phyloP scores from a whole-genome alignment of 2,113 vertebrate species.

The Passer montanus region DNA sequence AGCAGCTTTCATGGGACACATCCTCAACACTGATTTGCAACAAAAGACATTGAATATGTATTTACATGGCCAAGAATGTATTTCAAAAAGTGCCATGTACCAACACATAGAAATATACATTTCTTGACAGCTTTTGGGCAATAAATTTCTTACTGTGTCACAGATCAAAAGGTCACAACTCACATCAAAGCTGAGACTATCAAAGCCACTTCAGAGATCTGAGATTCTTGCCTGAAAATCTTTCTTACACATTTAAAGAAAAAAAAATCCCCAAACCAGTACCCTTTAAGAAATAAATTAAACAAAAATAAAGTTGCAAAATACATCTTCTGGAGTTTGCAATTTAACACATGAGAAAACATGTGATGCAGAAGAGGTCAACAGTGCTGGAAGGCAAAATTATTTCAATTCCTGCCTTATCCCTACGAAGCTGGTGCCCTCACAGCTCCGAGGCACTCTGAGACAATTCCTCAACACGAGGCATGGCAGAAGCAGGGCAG shows the following conservation, averaged over 20 bases:
- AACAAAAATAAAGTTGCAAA: not conserved
- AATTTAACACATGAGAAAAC: not conserved
- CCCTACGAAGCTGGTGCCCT: not conserved
- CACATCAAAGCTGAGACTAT: not conserved
- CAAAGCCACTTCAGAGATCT: not conserved
- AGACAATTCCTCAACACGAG: not conserved
- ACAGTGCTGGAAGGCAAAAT: not conserved
- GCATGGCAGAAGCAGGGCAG: not conserved
- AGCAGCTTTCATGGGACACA: not conserved
- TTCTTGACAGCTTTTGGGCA: not conserved
- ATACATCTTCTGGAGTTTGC: not conserved
- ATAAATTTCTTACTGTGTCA: not conserved
- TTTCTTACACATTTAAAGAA: not conserved
- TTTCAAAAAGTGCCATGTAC: not conserved
- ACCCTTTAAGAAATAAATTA: not conserved
- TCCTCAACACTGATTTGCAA: not conserved
- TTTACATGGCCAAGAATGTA: not conserved
- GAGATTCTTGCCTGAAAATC: not conserved
- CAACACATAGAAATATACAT: not conserved
- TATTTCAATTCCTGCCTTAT: not conserved
- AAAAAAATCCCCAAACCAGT: not conserved
- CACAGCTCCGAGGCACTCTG: not conserved
- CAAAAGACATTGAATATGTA: not conserved
- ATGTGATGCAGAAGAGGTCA: not conserved
- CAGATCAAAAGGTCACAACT: not conserved